phyloP scores from a whole-genome alignment of 2,797 vertebrate species.

The Oryzias sinensis region DNA sequence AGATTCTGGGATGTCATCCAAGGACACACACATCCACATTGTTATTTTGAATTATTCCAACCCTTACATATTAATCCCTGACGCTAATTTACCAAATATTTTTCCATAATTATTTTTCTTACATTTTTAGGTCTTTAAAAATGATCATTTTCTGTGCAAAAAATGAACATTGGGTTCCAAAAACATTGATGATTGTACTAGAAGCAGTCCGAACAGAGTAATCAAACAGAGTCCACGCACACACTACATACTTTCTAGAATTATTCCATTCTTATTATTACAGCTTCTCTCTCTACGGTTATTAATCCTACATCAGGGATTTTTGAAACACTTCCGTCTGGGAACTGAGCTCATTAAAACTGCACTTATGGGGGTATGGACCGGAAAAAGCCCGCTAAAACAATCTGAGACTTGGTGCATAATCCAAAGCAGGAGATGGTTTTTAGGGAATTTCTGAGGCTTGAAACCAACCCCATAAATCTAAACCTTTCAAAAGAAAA shows the following conservation, averaged over 20 bases:
- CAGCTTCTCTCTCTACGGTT: conserved; percentile 52
- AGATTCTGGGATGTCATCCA: too few relatives aligned
- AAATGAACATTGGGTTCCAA: too few relatives aligned
- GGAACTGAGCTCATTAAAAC: conserved; percentile 68
- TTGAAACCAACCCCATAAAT: conserved; percentile 32
- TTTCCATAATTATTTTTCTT: too few relatives aligned
- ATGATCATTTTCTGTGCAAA: too few relatives aligned
- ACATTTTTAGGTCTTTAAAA: too few relatives aligned
- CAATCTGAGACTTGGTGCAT: conserved; percentile 43
- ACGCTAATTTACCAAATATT: too few relatives aligned
- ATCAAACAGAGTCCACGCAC: conserved; percentile 6
- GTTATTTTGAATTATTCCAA: too few relatives aligned
- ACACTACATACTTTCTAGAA: conserved; percentile 34
- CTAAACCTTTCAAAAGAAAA: conserved; percentile 36
- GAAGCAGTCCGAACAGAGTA: too few relatives aligned
- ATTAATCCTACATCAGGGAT: conserved; percentile 63
- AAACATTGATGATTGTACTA: too few relatives aligned
- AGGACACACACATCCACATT: too few relatives aligned
- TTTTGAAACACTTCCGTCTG: conserved; percentile 62
- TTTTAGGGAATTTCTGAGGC: conserved; percentile 29
- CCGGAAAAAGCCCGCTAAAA: conserved; percentile 50
- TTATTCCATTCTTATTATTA: conserved; percentile 54
- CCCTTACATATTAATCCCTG: too few relatives aligned
- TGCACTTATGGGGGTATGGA: conserved; percentile 53
- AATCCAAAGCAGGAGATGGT: conserved; percentile 50